Conservation (phyloP, 2,888 invertebrate genomes). For the Tanytarsus gracilentus region DNA sequence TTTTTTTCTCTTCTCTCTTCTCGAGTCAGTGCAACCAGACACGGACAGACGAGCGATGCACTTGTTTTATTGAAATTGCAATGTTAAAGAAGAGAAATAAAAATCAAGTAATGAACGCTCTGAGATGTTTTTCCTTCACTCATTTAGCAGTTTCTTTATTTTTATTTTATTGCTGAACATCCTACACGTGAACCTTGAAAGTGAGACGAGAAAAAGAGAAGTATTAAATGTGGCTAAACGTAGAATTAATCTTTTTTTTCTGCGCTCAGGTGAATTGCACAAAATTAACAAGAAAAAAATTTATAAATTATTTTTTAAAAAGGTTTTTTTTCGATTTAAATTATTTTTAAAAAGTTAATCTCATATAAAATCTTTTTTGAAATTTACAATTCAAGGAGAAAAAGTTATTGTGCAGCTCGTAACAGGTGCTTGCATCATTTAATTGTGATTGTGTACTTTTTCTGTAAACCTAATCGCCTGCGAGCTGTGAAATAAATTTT, state of each 20-base stretch:
- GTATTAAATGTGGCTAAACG: not conserved
- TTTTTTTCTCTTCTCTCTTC: not conserved
- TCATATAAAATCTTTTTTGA: not conserved
- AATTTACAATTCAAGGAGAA: not conserved
- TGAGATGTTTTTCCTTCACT: not conserved
- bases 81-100: too few relatives aligned
- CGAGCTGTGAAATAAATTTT: constrained; percentile 8
- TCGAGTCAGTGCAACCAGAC: not conserved
- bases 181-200: constrained; percentile 25
- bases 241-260: constrained; percentile 13
- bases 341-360: not conserved
- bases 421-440: constrained; percentile 12
- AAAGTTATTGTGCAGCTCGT: not conserved
- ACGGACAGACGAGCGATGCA: not conserved
- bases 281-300: too few relatives aligned
- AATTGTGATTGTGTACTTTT: not conserved
- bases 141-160: not conserved
- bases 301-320: not conserved
- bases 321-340: constrained; percentile 13
- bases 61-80: constrained; percentile 26
- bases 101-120: constrained; percentile 23
- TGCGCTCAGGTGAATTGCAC: not conserved
- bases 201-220: not conserved
- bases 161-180: not conserved
- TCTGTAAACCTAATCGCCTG: not conserved